Evolutionary conservation across 2,888 invertebrate species (phyloP), one percentile per base, ranked within the genome.

Genomic region (Margaritifera margaritifera): DNA sequence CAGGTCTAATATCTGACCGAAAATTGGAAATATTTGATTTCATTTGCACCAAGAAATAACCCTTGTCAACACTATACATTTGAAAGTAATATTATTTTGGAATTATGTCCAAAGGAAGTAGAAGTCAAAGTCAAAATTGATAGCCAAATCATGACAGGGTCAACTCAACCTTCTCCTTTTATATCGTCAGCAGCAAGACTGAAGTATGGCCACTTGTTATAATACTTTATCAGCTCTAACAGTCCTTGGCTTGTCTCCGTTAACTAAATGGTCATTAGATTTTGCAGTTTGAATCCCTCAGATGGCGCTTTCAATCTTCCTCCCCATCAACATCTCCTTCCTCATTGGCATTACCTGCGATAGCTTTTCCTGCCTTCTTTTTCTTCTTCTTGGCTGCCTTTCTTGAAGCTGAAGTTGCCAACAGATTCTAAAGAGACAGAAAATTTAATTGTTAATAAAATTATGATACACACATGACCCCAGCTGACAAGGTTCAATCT

Each of bases 331-430:
- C 52, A 2, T 31, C 67, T n/a, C 24, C 64, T 4, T 24, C 27
- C 2, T n/a, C 69, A 57, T 69, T 74, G 19, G 75, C 70, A 54
- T 78, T 79, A 65, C 84, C 84, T 18, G 83, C 80, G 69, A 83
- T 75, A 20, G 82, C 91, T 75, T 93, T 93, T 79, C 93, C 93
- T 77, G 94, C 93, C 93, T 95, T 95, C 94, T 95, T 95, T 93
- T 95, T 96, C 93, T 96, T 96, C 92, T 94, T 95, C 91, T 96
- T 96, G 83, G 94, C 95, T 31, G 95, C 92, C 90, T 95, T 96
- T 62, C 94, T 93, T 78, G 93, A 93, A 74, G 95, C 94, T 73
- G 89, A 87, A 58, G 94, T 93, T 88, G 93, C 93, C 83, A 96
- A 91, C 75, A 95, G 92, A 72, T 93, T 91, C 94, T 94, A 91